phyloP scores from a whole-genome alignment of 1,140 invertebrate species.

The Rhynchophorus ferrugineus region DNA sequence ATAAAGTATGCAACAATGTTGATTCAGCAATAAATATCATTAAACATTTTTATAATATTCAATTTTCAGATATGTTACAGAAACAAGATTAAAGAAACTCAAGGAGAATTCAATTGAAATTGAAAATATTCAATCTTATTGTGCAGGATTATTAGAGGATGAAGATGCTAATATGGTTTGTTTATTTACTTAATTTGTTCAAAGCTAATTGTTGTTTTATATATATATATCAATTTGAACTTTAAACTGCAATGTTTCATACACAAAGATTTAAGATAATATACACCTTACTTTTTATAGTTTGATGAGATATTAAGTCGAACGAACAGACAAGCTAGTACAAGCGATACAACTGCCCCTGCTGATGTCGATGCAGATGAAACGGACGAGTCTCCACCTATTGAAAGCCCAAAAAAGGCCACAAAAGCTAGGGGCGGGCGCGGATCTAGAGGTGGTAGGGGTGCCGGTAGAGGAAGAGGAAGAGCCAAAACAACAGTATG shows the following conservation, averaged over 20 bases:
- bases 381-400: constrained; percentile 1
- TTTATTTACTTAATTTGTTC: too few species aligned
- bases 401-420: neutral
- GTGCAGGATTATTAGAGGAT: constrained; percentile 6
- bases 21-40: neutral
- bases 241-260: constrained; percentile 1
- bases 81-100: constrained; percentile 26
- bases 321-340: neutral
- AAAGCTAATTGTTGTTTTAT: too few species aligned
- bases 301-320: constrained; percentile 8
- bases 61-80: neutral
- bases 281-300: too few species aligned
- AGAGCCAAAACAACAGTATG: neutral
- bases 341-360: neutral
- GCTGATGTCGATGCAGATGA: constrained; percentile 1
- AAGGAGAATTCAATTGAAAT: constrained; percentile 39
- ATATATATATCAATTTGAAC: too few species aligned
- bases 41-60: neutral
- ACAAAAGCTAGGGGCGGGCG: neutral
- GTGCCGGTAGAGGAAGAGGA: neutral
- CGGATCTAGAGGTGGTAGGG: neutral
- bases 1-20: constrained; percentile 20
- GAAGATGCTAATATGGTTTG: too few species aligned
- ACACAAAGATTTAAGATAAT: too few species aligned
- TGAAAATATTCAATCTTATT: constrained; percentile 27